These are phyloP conservation scores for Tuberolachnus salignus DNA, from an alignment of 2,888 invertebrate species.

Conservation along the genomic window DNA sequence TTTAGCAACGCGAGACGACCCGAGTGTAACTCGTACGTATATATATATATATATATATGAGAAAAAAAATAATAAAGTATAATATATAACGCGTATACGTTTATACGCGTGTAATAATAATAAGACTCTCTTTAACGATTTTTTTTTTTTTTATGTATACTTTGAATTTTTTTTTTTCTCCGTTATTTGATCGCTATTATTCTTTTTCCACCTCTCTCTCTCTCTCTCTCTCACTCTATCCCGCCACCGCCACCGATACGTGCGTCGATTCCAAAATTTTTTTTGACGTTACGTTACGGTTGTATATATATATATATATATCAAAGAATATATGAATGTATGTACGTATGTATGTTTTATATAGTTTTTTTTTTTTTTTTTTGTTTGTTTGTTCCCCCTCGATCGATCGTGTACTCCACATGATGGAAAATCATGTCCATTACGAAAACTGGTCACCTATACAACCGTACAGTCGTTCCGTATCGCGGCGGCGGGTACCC, in stretches of 20 bases:
- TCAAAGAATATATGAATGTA: too few species aligned
- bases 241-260: slow-evolving; percentile 2
- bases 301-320: too few species aligned
- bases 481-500: background rate
- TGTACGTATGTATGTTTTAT: too few species aligned
- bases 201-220: background rate
- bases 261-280: slow-evolving; percentile 36
- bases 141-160: background rate
- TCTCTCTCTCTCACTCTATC: background rate
- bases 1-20: slow-evolving; percentile 38
- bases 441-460: slow-evolving; percentile 21
- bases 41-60: too few species aligned
- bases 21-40: too few species aligned
- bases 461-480: background rate
- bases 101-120: background rate
- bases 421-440: slow-evolving; percentile 13
- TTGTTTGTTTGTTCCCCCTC: too few species aligned
- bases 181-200: background rate
- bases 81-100: too few species aligned
- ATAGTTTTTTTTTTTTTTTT: slow-evolving; percentile 6
- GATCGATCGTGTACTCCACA: background rate
- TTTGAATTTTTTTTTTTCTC: background rate
- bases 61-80: too few species aligned
- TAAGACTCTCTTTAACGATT: background rate
- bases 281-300: background rate